Percentiles rank a stretch among this genome's conserved stretches.
Evolutionary conservation across 30 jellyfish, hydroid and myxozoan species (phyloP).

Genomic region (Hydra vulgaris): DNA sequence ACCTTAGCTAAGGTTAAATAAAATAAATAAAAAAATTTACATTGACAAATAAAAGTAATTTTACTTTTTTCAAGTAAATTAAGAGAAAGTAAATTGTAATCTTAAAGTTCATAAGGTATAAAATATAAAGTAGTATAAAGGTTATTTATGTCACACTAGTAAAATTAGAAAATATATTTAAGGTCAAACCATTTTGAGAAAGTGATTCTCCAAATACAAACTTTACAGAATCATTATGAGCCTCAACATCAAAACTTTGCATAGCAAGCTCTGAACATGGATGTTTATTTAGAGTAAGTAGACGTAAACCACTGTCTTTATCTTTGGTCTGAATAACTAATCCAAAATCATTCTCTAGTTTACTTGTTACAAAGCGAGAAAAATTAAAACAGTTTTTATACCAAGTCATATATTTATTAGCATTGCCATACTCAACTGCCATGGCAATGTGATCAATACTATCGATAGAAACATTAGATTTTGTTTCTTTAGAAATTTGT

Average conservation of each 20-base stretch:
- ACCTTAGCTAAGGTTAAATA: too few relatives aligned
- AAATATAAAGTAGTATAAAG: neutral
- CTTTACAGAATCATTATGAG: conserved; percentile 23
- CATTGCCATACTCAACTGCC: conserved; percentile 54
- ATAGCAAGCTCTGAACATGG: conserved; percentile 56
- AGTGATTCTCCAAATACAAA: conserved; percentile 79
- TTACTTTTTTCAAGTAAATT: too few relatives aligned
- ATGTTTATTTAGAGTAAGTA: conserved; percentile 59
- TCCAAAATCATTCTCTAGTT: conserved; percentile 47
- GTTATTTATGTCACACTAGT: neutral
- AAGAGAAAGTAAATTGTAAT: too few relatives aligned
- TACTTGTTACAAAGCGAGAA: conserved; percentile 40
- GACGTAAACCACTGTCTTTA: conserved; percentile 28
- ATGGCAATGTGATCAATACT: conserved; percentile 57
- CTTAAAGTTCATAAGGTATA: too few relatives aligned
- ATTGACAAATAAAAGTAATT: too few relatives aligned
- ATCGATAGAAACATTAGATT: neutral
- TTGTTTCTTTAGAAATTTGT: neutral
- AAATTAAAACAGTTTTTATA: conserved; percentile 35
- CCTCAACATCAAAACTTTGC: conserved; percentile 4
- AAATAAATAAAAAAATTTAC: too few relatives aligned
- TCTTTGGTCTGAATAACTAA: conserved; percentile 38
- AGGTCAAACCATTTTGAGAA: conserved; percentile 41
- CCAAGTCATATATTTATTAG: conserved; percentile 53
- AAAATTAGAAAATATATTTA: neutral